Evolutionary conservation across 2,797 vertebrate species (phyloP), one percentile per base, ranked within the genome.

Genomic region (Bovichtus variegatus): DNA sequence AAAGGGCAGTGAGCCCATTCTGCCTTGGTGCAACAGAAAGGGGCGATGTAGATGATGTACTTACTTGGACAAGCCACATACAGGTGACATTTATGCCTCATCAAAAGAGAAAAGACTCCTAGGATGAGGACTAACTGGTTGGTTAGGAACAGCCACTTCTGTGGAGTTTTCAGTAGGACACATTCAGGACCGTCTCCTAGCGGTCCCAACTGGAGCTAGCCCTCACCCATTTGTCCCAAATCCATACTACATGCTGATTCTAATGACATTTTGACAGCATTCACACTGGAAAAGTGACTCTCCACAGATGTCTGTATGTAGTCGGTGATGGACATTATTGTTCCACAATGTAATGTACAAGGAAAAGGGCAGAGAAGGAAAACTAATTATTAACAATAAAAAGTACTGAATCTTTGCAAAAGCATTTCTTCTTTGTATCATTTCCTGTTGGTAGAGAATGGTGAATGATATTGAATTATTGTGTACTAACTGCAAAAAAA

Each of bases 161-260:
- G 23, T 25, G 1, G 21, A 23, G 49, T n/a, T 51, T 27, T 51
- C 19, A 49, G 2, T 7, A 6, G n/a, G 25, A 61, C 19, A 10
- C 36, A 16, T 40, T 49, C 41, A 51, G 53, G 23, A 57, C 51
- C 2, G 43, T 53, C 36, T 60, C 27, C 4, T 10, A 47, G 0
- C 16, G 7, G 21, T 50, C 31, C 40, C 19, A 34, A n/a, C 29
- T 34, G 25, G 60, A 76, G 44, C 31, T 9, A 2, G 0, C 16
- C 21, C 11, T 25, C 44, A 40, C 9, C 54, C 44, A 31, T 50
- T 36, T 64, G 63, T 75, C 58, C 49, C 63, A 69, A 9, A 34
- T 51, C 54, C 54, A 41, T n/a, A 23, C 29, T 41, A 44, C 61
- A 34, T 11, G 34, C 34, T 15, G 5, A 21, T 11, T 50, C 12